Conservation (phyloP, 2,113 vertebrate species). For the Alethe castanea region DNA sequence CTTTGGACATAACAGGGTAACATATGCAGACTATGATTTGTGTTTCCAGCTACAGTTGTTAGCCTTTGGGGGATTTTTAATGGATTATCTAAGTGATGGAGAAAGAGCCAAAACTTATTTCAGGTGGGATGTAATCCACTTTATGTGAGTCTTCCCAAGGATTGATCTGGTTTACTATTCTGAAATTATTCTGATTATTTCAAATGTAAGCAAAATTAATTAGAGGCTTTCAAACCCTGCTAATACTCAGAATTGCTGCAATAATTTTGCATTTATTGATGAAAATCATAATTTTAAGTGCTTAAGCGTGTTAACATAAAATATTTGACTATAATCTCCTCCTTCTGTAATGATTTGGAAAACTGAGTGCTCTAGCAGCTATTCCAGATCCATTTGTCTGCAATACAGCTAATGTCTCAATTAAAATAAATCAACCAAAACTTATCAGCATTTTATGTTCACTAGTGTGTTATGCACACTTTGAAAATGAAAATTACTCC, state of each 20-base stretch:
- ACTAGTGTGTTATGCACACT: neutral
- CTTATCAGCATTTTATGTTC: neutral
- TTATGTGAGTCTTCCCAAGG: neutral
- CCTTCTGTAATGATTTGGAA: neutral
- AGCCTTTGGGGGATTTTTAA: neutral
- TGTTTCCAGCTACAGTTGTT: neutral
- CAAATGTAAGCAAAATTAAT: neutral
- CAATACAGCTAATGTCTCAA: neutral
- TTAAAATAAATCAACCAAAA: neutral
- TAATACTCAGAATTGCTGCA: neutral
- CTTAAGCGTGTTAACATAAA: neutral
- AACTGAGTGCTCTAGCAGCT: neutral
- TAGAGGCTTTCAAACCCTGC: neutral
- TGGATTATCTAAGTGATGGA: neutral
- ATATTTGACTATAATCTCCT: neutral
- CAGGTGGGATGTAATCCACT: neutral
- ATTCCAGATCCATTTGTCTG: neutral
- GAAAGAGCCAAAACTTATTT: neutral
- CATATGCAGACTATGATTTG: neutral
- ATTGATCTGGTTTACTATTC: neutral
- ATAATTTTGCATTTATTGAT: neutral
- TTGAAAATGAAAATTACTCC: neutral
- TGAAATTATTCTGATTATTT: neutral
- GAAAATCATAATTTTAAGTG: neutral
- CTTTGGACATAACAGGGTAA: neutral